Percentiles rank a stretch among this genome's conserved stretches.
phyloP scores from a whole-genome alignment of 2,888 invertebrate genomes.

The Eristalis tenax region DNA sequence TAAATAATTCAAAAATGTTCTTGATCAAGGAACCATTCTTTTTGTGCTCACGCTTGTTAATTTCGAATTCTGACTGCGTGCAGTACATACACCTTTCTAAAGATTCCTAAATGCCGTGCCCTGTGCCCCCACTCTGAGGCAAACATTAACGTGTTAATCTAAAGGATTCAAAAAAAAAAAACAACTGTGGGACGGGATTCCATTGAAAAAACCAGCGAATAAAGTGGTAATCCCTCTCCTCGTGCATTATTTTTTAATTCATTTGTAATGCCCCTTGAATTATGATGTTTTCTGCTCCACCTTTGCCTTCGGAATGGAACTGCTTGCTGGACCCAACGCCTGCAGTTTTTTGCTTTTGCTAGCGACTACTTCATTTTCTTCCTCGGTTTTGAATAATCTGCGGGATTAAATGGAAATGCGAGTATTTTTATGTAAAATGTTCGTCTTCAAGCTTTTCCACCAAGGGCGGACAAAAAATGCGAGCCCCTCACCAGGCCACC shows the following conservation, averaged over 20 bases:
- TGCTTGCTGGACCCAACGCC: neutral
- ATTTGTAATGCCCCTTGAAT: slow-evolving; percentile 67
- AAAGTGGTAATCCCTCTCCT: slow-evolving; percentile 35
- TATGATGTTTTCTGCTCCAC: slow-evolving; percentile 51
- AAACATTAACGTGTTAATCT: neutral
- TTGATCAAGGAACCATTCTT: too few relatives aligned
- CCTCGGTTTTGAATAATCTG: slow-evolving; percentile 62
- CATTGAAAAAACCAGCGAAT: slow-evolving; percentile 46
- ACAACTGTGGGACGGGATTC: neutral
- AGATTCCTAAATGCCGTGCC: too few relatives aligned
- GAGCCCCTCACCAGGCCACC: neutral
- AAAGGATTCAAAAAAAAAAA: neutral
- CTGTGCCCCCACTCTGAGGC: neutral
- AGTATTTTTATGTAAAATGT: slow-evolving; percentile 49
- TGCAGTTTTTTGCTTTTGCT: neutral
- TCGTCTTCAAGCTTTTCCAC: slow-evolving; percentile 18
- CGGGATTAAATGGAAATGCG: slow-evolving; percentile 65
- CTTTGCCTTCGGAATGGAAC: slow-evolving; percentile 14
- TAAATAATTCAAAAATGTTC: too few relatives aligned
- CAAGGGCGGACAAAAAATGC: neutral
- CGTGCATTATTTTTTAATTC: slow-evolving; percentile 55
- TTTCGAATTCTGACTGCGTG: too few relatives aligned
- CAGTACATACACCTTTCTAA: too few relatives aligned
- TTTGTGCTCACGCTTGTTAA: too few relatives aligned
- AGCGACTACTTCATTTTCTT: slow-evolving; percentile 3